phyloP scores from a whole-genome alignment of 2,888 invertebrate genomes.

The Heliothis peltigera region DNA sequence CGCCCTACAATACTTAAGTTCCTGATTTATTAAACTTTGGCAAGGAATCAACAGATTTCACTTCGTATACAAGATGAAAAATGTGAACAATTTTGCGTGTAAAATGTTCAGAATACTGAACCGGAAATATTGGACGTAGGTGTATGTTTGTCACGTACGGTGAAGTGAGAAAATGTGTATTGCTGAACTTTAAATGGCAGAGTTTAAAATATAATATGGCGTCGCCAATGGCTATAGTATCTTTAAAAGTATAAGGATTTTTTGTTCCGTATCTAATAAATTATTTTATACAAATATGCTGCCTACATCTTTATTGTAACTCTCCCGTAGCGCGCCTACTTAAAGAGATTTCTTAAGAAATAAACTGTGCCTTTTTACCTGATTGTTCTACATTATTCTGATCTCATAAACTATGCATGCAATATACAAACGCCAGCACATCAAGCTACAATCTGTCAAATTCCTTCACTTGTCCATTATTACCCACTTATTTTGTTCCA shows the following conservation, averaged over 20 bases:
- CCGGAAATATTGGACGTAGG: not conserved
- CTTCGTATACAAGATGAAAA: constrained; percentile 13
- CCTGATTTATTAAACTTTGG: constrained; percentile 53
- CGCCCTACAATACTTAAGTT: constrained; percentile 44
- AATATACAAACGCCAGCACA: too few relatives aligned
- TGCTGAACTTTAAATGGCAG: not conserved
- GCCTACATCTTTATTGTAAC: too few relatives aligned
- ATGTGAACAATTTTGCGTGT: not conserved
- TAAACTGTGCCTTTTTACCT: too few relatives aligned
- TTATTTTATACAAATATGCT: too few relatives aligned
- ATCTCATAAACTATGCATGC: too few relatives aligned
- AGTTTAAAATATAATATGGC: not conserved
- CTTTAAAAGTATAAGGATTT: too few relatives aligned
- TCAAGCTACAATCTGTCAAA: too few relatives aligned
- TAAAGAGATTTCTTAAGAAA: too few relatives aligned
- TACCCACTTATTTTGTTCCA: constrained; percentile 30
- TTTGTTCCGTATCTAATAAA: too few relatives aligned
- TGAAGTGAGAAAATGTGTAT: not conserved
- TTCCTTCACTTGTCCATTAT: too few relatives aligned
- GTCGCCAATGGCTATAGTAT: not conserved
- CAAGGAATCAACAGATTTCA: constrained; percentile 37
- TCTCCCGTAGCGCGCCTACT: too few relatives aligned
- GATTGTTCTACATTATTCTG: too few relatives aligned
- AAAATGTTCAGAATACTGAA: constrained; percentile 12
- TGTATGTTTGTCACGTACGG: not conserved